phyloP scores from a whole-genome alignment of 1,140 invertebrate genomes.

The Pachyrhynchus sulphureomaculatus region DNA sequence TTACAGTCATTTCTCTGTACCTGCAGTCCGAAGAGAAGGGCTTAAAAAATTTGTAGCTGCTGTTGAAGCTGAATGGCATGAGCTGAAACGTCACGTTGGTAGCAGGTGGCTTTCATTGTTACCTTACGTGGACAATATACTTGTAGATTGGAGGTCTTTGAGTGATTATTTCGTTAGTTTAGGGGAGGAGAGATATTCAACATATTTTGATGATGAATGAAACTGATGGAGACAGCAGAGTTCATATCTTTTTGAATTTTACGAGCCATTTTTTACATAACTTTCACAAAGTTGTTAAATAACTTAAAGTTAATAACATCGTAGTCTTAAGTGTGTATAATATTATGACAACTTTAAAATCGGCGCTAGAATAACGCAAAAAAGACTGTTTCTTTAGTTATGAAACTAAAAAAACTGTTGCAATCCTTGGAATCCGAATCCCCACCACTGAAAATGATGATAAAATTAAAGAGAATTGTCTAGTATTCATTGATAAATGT shows the following conservation, averaged over 20 bases:
- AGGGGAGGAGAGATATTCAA: background rate
- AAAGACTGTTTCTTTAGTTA: background rate
- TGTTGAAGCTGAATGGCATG: too few species aligned
- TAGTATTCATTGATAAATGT: too few species aligned
- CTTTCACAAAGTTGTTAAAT: slow-evolving; percentile 1
- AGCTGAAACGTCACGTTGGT: too few species aligned
- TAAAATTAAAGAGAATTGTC: too few species aligned
- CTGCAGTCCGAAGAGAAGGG: too few species aligned
- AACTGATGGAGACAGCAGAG: background rate
- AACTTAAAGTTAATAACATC: slow-evolving; percentile 1
- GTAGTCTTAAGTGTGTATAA: background rate
- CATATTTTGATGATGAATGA: background rate
- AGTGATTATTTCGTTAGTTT: background rate
- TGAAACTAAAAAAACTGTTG: too few species aligned
- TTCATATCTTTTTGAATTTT: too few species aligned
- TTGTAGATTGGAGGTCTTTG: background rate
- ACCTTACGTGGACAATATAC: slow-evolving; percentile 2
- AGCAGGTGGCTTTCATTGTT: background rate
- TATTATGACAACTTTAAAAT: background rate
- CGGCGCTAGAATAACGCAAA: background rate
- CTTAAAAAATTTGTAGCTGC: too few species aligned
- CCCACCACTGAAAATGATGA: too few species aligned
- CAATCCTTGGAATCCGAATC: too few species aligned
- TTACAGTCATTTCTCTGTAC: too few species aligned
- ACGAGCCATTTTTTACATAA: too few species aligned